Conservation (phyloP, 2,113 vertebrate genomes). For the Scophthalmus maximus region DNA sequence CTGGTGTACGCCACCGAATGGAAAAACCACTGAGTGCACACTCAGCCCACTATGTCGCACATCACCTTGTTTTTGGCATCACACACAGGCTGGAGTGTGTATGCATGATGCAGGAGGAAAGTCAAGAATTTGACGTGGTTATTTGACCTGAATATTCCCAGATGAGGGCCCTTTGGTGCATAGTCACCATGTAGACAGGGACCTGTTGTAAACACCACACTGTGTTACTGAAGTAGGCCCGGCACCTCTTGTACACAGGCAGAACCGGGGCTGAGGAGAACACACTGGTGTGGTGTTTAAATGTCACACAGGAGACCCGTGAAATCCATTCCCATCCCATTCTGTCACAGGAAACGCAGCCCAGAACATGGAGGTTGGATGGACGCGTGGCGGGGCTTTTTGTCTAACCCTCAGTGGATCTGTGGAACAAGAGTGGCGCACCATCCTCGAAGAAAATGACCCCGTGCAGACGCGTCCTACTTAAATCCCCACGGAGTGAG, state of each 20-base stretch:
- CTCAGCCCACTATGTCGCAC: no score
- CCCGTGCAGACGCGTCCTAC: conserved; percentile 34
- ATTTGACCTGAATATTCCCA: conserved; percentile 27
- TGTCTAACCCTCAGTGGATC: not conserved
- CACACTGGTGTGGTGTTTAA: not conserved
- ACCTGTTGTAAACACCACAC: conserved; percentile 19
- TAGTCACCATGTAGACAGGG: not conserved
- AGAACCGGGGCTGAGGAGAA: not conserved
- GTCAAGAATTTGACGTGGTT: not conserved
- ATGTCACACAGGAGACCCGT: not conserved
- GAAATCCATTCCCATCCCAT: not conserved
- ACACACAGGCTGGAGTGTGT: not conserved
- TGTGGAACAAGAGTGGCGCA: not conserved
- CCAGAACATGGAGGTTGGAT: not conserved
- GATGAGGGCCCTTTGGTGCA: not conserved
- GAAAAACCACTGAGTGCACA: conserved; percentile 1
- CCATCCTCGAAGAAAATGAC: conserved; percentile 31
- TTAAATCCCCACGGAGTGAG: conserved; percentile 11
- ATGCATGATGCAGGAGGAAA: not conserved
- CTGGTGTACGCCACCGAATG: not conserved
- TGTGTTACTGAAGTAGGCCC: conserved; percentile 36
- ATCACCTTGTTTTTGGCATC: no score
- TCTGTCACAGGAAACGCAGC: not conserved
- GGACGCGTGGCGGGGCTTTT: not conserved
- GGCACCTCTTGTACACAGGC: not conserved